Evolutionary conservation across 2,888 invertebrate genomes (phyloP), one percentile per base, ranked within the genome.

Genomic region (Callosobruchus maculatus): DNA sequence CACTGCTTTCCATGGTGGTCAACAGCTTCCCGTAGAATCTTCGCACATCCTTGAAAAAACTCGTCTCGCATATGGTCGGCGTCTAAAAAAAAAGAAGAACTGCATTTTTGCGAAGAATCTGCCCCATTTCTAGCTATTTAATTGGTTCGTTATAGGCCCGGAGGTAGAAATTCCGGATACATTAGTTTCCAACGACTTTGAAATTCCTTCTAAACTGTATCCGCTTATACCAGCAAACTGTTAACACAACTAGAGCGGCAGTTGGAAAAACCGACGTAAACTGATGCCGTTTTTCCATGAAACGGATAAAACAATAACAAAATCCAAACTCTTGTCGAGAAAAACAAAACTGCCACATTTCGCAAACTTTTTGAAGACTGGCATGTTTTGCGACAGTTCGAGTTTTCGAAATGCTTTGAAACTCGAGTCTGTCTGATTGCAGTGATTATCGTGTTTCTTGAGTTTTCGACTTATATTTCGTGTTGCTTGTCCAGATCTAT

Each of bases 101-200:
- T 13, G 49, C 49, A 49, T 49, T 49, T 49, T 49, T 49, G 49
- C 49, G 49, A 49, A 49, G 49, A 49, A 49, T 49, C 49, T 49
- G 49, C 49, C 49, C 49, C 13, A 49, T 49, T 49, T 49, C 49
- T 49, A 49, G 49, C 49, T 49, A 49, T 49, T 49, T 49, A 49
- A 49, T 49, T 49, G 49, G 49, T 49, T 49, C 49, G 13, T 49
- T 49, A 49, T 49, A 49, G 3, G 49, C 49, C 49, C 49, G 49
- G 49, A 49, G 49, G 49, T 77, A 49, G 4, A 49, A 49, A 49
- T 76, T 78, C 77, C 78, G 78, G 78, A 78, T 78, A 77, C 79
- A 80, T 81, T 80, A 78, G 79, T 80, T 81, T 80, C 74, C 77
- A 80, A 80, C 79, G 78, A 82, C 79, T 78, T 74, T 76, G 49